Evolutionary conservation across 2,113 vertebrate species (phyloP), one percentile per base, ranked within the genome.

Genomic region (Podiceps cristatus): DNA sequence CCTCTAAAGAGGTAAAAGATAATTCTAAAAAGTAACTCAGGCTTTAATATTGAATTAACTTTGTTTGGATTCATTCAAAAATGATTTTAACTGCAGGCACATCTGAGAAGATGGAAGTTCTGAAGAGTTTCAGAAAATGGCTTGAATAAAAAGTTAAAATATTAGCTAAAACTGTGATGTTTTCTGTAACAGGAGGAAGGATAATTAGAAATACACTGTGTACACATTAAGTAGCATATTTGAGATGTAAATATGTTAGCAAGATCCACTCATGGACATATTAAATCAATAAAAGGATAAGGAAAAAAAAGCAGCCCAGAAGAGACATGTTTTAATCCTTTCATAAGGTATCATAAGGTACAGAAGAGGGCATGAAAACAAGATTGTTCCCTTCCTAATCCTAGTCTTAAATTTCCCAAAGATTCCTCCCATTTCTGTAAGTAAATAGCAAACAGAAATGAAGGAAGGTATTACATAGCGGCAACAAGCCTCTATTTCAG

Each of bases 31-130:
- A 27, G 14, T 64, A 66, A 44, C 5, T 16, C 3, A 8, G 2
- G 3, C 3, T 77, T 77, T 40, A 62, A n/a, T 53, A 25, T 3
- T 53, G 23, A 56, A 40, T 72, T 81, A 45, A 24, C 7, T 56
- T 7, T 62, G 1, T 47, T 35, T 5, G 0, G 17, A 13, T 3
- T n/a, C 3, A 10, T 33, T 62, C 4, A 29, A 37, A 74, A 58
- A 18, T 3, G 2, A 23, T 78, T 78, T n/a, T 18, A 40, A 24
- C 20, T 78, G 14, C 17, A 33, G 12, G 3, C 33, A 9, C 5
- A 15, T 7, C 28, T n/a, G 8, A 67, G 27, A 55, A 47, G n/a
- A 23, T 15, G 10, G 13, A 67, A 66, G 40, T 53, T 53, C 29
- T 42, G 28, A 44, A 77, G 9, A n/a, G 3, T 10, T 75, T 37